Percentiles rank a stretch among this genome's conserved stretches.
phyloP scores from a whole-genome alignment of 2,113 vertebrate genomes.

The Osmerus eperlanus region DNA sequence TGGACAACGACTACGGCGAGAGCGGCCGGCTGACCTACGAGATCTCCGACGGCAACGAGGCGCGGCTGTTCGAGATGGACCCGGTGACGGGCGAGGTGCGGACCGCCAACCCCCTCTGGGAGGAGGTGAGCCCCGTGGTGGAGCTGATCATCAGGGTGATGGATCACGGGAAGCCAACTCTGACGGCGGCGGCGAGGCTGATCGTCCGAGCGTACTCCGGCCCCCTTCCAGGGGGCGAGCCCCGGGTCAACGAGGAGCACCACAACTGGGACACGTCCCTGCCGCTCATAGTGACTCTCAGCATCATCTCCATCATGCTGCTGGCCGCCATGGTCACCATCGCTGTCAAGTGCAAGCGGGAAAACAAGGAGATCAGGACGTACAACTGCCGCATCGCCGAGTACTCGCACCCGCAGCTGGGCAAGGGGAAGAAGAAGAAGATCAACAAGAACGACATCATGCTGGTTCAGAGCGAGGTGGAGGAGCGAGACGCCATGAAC shows the following conservation, averaged over 20 bases:
- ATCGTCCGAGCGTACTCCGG: constrained; percentile 90
- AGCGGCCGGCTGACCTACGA: constrained; percentile 95
- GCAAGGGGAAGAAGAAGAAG: constrained; percentile 97
- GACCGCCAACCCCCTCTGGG: constrained; percentile 92
- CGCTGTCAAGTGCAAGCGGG: constrained; percentile 94
- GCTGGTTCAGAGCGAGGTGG: constrained; percentile 98
- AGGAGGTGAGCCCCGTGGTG: constrained; percentile 87
- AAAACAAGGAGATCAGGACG: constrained; percentile 99
- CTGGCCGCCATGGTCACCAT: constrained; percentile 98
- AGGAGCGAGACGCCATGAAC: constrained; percentile 98
- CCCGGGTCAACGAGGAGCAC: constrained; percentile 84
- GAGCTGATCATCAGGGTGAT: constrained; percentile 95
- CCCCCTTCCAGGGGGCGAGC: constrained; percentile 86
- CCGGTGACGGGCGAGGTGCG: constrained; percentile 90
- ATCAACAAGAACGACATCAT: constrained; percentile 98
- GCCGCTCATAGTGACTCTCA: constrained; percentile 93
- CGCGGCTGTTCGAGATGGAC: constrained; percentile 95
- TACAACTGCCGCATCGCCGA: constrained; percentile 99
- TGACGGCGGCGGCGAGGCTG: constrained; percentile 90
- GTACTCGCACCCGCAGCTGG: constrained; percentile 96
- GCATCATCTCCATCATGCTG: constrained; percentile 95
- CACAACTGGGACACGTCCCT: constrained; percentile 96
- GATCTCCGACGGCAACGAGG: constrained; percentile 95
- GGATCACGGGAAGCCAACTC: constrained; percentile 93
- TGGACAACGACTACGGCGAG: constrained; percentile 96